Base-by-base conservation (phyloP, 2,113 vertebrate genomes). In the Pseudolaguvia tuberculata region DNA sequence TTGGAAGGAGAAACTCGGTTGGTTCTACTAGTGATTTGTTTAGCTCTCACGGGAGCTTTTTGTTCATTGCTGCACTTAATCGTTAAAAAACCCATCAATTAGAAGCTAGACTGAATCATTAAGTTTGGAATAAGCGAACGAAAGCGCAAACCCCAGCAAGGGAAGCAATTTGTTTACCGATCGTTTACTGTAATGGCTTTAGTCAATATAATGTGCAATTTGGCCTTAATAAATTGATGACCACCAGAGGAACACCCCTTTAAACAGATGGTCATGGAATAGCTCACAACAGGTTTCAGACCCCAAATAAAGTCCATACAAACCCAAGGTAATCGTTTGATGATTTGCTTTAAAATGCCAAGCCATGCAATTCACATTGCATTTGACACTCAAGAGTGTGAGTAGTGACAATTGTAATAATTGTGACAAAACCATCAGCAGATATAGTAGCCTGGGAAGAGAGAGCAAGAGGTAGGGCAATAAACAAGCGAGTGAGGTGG, bases 371-470 rank as follows among this genome's bases (percentile, higher is more conserved):
- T 78, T 78, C 56, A 75, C 68, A 75, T 29, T 51, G 48, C 59
- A 9, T 42, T 42, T 5, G 39, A 42, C 39, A 42, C 39, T 58
- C 25, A 45, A 61, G 77, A 66, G n/a, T 71, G 72, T 14, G 20
- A 31, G 52, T 42, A 42, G 74, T 48, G 55, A 53, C 48, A 77
- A 78, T 77, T 78, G 53, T 71, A 81, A 55, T 55, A 25, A 69
- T 52, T 29, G 15, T 80, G 72, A 72, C 76, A 55, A 69, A 75
- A 72, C 59, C 70, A 78, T 58, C 59, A 56, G 79, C 76, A 66
- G 72, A 63, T 79, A 63, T 63, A 59, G 48, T 62, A 35, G 72
- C 67, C n/a, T 20, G 51, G 47, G 53, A 42, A 74, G 20, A 50
- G 23, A 21, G 48, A 67, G n/a, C 39, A 27, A 72, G 45, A 56